phyloP scores from a whole-genome alignment of 2,888 invertebrate genomes.

The Palloptera scutellata region DNA sequence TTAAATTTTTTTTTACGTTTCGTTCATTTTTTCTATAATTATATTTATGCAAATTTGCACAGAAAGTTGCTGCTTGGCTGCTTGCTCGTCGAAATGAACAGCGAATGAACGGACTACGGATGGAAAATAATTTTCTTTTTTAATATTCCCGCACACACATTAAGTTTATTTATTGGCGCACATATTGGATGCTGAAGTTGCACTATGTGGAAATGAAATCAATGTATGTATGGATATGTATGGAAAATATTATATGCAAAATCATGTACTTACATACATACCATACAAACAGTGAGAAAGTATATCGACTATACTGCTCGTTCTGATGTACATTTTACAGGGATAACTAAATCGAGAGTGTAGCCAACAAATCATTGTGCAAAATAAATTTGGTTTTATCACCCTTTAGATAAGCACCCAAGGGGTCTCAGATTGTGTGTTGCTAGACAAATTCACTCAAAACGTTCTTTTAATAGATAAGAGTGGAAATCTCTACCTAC shows the following conservation, averaged over 20 bases:
- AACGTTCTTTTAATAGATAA: too few species aligned
- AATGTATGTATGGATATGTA: not conserved
- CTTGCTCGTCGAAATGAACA: not conserved
- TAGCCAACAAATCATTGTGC: too few species aligned
- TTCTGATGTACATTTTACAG: too few species aligned
- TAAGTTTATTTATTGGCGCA: conserved; percentile 58
- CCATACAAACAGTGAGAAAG: too few species aligned
- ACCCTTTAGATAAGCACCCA: too few species aligned
- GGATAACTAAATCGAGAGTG: too few species aligned
- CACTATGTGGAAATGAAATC: not conserved
- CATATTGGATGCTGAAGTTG: conserved; percentile 53
- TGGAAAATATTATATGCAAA: not conserved
- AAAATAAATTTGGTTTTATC: too few species aligned
- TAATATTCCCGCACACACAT: conserved; percentile 58
- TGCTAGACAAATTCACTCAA: too few species aligned
- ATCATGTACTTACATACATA: not conserved
- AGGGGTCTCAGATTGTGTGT: too few species aligned
- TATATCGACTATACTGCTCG: too few species aligned
- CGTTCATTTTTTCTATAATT: conserved; percentile 49
- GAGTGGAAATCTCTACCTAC: too few species aligned
- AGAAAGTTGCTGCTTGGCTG: not conserved
- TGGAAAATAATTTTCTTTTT: conserved; percentile 57
- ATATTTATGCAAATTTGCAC: conserved; percentile 53
- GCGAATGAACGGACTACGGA: conserved; percentile 25
- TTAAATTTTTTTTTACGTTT: conserved; percentile 25